Base-by-base conservation (phyloP, 37 sponge, comb jelly and placozoan species). In the Mnemiopsis leidyi region DNA sequence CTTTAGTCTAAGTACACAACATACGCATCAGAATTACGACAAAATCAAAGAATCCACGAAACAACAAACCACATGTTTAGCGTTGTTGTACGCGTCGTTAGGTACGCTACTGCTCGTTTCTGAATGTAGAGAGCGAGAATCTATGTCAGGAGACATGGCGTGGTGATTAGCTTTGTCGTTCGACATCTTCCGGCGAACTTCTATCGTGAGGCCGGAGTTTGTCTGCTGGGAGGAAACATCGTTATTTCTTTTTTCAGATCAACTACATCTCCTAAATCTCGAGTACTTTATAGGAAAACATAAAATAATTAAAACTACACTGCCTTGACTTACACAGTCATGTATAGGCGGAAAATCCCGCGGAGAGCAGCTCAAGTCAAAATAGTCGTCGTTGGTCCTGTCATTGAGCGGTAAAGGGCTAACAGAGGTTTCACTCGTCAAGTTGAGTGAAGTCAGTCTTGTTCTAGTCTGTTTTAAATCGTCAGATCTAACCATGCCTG, bases 31-130 rank as follows among this genome's bases (percentile, higher is more conserved):
- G n/a, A n/a, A n/a, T n/a, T n/a, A n/a, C n/a, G n/a, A n/a, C n/a
- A n/a, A n/a, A n/a, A n/a, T n/a, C n/a, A n/a, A n/a, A n/a, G n/a
- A n/a, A n/a, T n/a, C n/a, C n/a, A n/a, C n/a, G n/a, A n/a, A n/a
- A n/a, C n/a, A n/a, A 36, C 82, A 29, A 36, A 85, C 48, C 90
- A 39, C 24, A n/a, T 39, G 39, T 39, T 85, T 85, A 3, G 48
- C 61, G 24, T 61, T 40, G 61, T 38, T 40, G 61, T 32, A 85
- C 26, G 40, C n/a, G 23, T 85, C 90, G 21, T 36, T 36, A 29
- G 39, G 90, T 2, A 85, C 35, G 23, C 61, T 85, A 29, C 48
- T 85, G 48, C 90, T 37, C 61, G 90, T 40, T 33, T 85, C 90
- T 13, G 90, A 85, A 5, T 32, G 39, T 7, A 32, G 40, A 26